A percentile compares a stretch with the other conserved stretches of the same genome.
These are phyloP conservation scores for Hippasteria phrygiana DNA, from an alignment of 53 echinoderm and acorn worm species.

Conservation along the genomic window DNA sequence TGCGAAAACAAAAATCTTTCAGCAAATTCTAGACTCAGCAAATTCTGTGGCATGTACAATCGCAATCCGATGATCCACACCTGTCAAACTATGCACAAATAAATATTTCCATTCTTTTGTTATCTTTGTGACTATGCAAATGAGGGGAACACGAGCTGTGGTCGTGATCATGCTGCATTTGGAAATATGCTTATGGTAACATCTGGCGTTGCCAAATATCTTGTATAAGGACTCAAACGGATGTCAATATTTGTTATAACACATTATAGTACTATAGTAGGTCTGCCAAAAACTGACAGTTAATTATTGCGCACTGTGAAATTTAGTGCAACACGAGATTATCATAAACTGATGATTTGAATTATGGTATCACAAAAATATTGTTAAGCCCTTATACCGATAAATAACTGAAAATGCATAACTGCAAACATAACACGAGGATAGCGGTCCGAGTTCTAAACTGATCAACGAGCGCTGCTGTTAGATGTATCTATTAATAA, in stretches of 20 bases:
- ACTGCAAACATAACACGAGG: too few species aligned
- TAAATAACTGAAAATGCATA: too few species aligned
- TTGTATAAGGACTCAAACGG: background rate
- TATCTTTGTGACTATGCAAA: slow-evolving; percentile 1
- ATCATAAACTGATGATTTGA: too few species aligned
- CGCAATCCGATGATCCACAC: slow-evolving; percentile 47
- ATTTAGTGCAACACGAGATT: too few species aligned
- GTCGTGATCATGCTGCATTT: slow-evolving; percentile 6
- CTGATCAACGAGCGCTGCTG: too few species aligned
- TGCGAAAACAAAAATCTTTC: too few species aligned
- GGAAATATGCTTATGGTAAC: background rate
- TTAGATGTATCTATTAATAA: too few species aligned
- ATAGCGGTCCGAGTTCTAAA: too few species aligned
- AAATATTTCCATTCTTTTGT: background rate
- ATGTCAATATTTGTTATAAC: slow-evolving; percentile 1
- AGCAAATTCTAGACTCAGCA: background rate
- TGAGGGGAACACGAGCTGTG: slow-evolving; percentile 2
- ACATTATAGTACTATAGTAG: too few species aligned
- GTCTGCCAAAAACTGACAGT: background rate
- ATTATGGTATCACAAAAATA: too few species aligned
- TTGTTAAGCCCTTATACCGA: too few species aligned
- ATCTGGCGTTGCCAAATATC: background rate
- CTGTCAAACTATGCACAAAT: background rate
- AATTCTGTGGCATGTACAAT: background rate
- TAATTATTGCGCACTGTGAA: too few species aligned